These are phyloP conservation scores for Spheniscus mendiculus DNA, from an alignment of 2,113 vertebrate genomes.

Conservation along the genomic window DNA sequence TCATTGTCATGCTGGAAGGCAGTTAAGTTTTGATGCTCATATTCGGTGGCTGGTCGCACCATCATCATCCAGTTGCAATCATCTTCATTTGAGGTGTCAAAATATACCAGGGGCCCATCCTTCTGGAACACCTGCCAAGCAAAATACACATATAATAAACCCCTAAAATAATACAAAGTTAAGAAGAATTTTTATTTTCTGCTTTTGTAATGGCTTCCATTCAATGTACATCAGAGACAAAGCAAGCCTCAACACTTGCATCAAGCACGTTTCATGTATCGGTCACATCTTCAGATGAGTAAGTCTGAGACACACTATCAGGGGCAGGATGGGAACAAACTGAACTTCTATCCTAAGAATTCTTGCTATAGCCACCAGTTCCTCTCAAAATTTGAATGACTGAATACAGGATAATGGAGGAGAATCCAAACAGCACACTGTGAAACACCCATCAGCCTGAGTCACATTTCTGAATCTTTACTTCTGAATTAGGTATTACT, in stretches of 20 bases:
- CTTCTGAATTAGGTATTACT: neutral
- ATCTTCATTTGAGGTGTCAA: slow-evolving; percentile 91
- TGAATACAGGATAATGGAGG: neutral
- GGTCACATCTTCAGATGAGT: neutral
- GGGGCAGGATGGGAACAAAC: neutral
- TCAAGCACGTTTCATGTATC: neutral
- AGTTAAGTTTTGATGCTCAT: slow-evolving; percentile 92
- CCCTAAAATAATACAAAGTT: neutral
- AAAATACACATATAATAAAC: neutral
- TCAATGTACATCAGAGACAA: neutral
- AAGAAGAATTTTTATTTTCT: neutral
- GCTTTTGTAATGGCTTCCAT: neutral
- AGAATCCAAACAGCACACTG: neutral
- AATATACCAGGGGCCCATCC: slow-evolving; percentile 83
- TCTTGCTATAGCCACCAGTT: neutral
- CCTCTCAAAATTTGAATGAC: neutral
- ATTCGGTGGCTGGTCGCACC: slow-evolving; percentile 87
- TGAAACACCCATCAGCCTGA: neutral
- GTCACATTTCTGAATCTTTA: neutral
- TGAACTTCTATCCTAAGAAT: neutral
- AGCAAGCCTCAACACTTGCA: neutral
- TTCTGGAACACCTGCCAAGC: slow-evolving; percentile 88
- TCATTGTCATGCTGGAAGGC: slow-evolving; percentile 94
- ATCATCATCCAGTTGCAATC: slow-evolving; percentile 99
- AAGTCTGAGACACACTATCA: neutral